phyloP scores from a whole-genome alignment of 2,797 vertebrate species.

The Acanthopagrus latus region DNA sequence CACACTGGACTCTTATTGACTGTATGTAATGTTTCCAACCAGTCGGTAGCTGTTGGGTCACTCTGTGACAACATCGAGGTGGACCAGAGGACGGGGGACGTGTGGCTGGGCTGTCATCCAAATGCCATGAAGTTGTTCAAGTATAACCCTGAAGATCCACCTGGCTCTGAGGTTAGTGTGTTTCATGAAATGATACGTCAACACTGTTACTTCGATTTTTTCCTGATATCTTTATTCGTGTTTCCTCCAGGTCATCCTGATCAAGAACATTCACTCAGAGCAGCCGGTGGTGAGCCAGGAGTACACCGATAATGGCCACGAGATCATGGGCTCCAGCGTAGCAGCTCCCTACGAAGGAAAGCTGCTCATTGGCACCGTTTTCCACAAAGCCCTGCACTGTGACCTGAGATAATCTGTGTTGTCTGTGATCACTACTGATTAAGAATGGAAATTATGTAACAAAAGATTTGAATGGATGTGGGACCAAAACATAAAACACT shows the following conservation, averaged over 20 bases:
- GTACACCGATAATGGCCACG: constrained; percentile 85
- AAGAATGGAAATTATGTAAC: constrained; percentile 5
- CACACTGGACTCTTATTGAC: background rate
- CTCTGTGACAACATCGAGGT: constrained; percentile 88
- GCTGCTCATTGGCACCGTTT: constrained; percentile 90
- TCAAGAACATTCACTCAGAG: constrained; percentile 87
- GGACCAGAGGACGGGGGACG: constrained; percentile 86
- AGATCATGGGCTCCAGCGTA: constrained; percentile 88
- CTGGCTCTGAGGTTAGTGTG: constrained; percentile 88
- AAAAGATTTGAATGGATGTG: constrained; percentile 2
- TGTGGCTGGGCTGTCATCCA: constrained; percentile 89
- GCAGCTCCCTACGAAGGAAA: constrained; percentile 84
- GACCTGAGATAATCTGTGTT: constrained; percentile 70
- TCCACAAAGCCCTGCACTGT: constrained; percentile 90
- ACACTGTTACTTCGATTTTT: background rate
- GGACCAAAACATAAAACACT: background rate
- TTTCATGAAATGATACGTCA: background rate
- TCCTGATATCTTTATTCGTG: background rate
- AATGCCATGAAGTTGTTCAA: constrained; percentile 80
- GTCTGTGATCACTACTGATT: background rate
- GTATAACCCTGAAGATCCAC: constrained; percentile 80
- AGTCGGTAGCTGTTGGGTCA: constrained; percentile 86
- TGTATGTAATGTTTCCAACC: constrained; percentile 19
- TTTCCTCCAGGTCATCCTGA: constrained; percentile 83
- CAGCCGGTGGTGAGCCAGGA: constrained; percentile 80